phyloP scores from a whole-genome alignment of 2,888 invertebrate species.

The Serrognathus titanus region DNA sequence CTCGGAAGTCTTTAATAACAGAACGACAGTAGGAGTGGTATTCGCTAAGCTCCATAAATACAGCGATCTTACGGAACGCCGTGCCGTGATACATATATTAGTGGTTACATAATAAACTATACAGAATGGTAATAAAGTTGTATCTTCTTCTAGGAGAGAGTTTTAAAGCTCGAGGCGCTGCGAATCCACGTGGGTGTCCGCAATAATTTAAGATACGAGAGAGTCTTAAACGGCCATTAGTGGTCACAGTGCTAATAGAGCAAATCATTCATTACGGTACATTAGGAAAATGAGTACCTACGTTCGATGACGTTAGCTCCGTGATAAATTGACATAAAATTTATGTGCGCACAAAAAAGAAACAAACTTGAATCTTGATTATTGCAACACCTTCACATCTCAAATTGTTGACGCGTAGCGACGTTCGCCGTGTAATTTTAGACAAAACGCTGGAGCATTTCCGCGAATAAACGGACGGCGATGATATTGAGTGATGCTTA shows the following conservation, averaged over 20 bases:
- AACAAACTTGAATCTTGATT: too few relatives aligned
- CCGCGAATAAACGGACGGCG: too few relatives aligned
- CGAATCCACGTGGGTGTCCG: slow-evolving; percentile 22
- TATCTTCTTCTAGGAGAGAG: slow-evolving; percentile 16
- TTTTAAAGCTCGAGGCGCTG: slow-evolving; percentile 10
- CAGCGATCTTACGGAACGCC: background rate
- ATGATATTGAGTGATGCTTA: too few relatives aligned
- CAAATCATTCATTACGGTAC: slow-evolving; percentile 13
- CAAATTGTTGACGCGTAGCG: too few relatives aligned
- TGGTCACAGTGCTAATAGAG: slow-evolving; percentile 11
- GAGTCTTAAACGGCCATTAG: slow-evolving; percentile 12
- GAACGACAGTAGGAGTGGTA: slow-evolving; percentile 1
- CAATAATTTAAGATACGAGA: slow-evolving; percentile 19
- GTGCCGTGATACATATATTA: slow-evolving; percentile 1
- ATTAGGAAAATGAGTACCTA: slow-evolving; percentile 2
- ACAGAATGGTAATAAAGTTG: slow-evolving; percentile 22
- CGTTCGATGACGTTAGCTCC: background rate
- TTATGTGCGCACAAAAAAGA: background rate
- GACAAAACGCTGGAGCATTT: too few relatives aligned
- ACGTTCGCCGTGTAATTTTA: too few relatives aligned
- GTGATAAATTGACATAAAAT: background rate
- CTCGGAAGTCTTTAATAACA: background rate
- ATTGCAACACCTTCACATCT: too few relatives aligned
- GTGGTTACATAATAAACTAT: slow-evolving; percentile 22
- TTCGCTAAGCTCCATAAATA: background rate